These are phyloP conservation scores for Prionailurus bengalensis DNA, from an alignment of 2,113 vertebrate genomes.

Conservation along the genomic window DNA sequence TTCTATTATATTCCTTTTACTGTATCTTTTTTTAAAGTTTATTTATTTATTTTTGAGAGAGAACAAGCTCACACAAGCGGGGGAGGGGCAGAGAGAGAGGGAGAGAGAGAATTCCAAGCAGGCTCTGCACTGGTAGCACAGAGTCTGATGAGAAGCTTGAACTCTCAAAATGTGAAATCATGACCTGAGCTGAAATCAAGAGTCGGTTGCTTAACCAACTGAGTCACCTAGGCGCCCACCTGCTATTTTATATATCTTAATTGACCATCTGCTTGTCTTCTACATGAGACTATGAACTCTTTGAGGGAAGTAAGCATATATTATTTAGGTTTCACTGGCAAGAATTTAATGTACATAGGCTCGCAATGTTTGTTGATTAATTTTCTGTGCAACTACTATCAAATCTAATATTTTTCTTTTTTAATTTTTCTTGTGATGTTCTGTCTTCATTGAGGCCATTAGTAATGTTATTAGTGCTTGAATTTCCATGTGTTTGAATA, in stretches of 20 bases:
- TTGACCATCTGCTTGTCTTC: neutral
- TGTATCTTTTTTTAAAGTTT: neutral
- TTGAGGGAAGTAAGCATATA: neutral
- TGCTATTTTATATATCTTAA: neutral
- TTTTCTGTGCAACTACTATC: neutral
- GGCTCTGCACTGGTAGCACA: no score
- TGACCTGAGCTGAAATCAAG: no score
- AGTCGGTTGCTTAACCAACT: no score
- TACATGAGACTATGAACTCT: neutral
- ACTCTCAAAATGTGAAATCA: no score
- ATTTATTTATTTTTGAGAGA: no score
- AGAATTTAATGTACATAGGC: neutral
- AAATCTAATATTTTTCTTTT: neutral
- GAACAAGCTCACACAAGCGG: no score
- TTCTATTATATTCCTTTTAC: neutral
- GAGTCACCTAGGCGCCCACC: no score
- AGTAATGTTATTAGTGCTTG: neutral
- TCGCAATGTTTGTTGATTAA: neutral
- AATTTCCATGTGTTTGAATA: constrained; percentile 53
- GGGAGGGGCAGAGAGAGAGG: no score
- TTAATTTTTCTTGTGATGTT: neutral
- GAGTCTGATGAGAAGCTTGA: no score
- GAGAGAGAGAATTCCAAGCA: no score
- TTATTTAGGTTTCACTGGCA: neutral
- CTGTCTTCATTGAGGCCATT: neutral